Conservation (phyloP, 2,888 invertebrate species). For the Subacronicta megacephala region DNA sequence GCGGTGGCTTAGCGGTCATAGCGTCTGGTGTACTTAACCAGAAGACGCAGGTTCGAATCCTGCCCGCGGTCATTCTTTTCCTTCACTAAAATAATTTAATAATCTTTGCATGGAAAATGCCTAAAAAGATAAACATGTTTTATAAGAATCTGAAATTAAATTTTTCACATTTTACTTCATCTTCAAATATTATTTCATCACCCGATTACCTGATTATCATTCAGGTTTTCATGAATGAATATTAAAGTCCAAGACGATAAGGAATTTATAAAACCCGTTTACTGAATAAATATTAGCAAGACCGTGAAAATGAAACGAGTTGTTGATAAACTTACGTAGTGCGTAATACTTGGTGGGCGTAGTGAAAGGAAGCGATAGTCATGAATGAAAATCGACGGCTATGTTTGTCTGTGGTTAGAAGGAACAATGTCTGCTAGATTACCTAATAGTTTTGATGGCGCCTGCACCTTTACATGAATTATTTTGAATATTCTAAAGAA, state of each 20-base stretch:
- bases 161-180: slow-evolving; percentile 6
- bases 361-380: slow-evolving; percentile 27
- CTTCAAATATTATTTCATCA: slow-evolving; percentile 26
- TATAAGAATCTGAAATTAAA: background rate
- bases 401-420: slow-evolving; percentile 15
- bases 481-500: too few species aligned
- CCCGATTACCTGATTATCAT: slow-evolving; percentile 39
- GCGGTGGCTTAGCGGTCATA: too few species aligned
- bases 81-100: too few species aligned
- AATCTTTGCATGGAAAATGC: too few species aligned
- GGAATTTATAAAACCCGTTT: slow-evolving; percentile 38
- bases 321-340: slow-evolving; percentile 27
- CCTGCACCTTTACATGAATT: too few species aligned
- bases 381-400: slow-evolving; percentile 37
- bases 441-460: background rate
- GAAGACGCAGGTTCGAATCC: too few species aligned
- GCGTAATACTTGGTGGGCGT: slow-evolving; percentile 22
- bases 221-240: slow-evolving; percentile 52
- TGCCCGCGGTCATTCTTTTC: too few species aligned
- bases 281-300: slow-evolving; percentile 32
- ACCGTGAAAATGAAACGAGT: slow-evolving; percentile 45
- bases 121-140: background rate
- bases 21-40: too few species aligned
- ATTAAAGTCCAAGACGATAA: slow-evolving; percentile 36
- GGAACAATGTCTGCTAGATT: background rate